A percentile compares a stretch with the other conserved stretches of the same genome.
These are phyloP conservation scores for Holacanthus passer DNA, from an alignment of 2,113 vertebrate genomes.

Conservation along the genomic window DNA sequence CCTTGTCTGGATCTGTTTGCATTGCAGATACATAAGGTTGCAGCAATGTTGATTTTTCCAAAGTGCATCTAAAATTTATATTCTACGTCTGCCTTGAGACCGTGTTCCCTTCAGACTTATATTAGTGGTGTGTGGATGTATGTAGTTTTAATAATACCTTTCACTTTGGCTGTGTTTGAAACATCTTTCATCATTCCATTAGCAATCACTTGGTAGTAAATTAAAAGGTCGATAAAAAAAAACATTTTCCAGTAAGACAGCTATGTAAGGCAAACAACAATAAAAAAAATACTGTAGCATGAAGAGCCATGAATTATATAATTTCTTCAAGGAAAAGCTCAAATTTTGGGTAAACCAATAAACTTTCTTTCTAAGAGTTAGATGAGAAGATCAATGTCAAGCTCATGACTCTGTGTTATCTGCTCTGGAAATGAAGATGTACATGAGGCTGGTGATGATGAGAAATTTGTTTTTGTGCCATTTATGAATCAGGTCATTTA, in stretches of 20 bases:
- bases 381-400: not conserved
- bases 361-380: not conserved
- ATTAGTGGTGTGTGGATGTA: not conserved
- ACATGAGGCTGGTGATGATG: too few species aligned
- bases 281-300: not conserved
- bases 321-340: not conserved
- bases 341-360: not conserved
- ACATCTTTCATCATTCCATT: not conserved
- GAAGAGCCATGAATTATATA: not conserved
- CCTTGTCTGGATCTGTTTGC: conserved; percentile 30
- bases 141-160: not conserved
- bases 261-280: not conserved
- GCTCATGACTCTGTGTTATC: not conserved
- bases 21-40: conserved; percentile 4
- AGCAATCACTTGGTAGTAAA: not conserved
- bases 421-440: too few species aligned
- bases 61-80: not conserved
- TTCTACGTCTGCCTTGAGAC: not conserved
- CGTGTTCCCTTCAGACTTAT: not conserved
- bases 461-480: not conserved
- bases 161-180: conserved; percentile 1
- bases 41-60: conserved; percentile 1
- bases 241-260: not conserved
- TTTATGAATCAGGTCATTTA: not conserved
- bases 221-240: not conserved